phyloP scores from a whole-genome alignment of 2,113 vertebrate genomes.

The Pao palembangensis region DNA sequence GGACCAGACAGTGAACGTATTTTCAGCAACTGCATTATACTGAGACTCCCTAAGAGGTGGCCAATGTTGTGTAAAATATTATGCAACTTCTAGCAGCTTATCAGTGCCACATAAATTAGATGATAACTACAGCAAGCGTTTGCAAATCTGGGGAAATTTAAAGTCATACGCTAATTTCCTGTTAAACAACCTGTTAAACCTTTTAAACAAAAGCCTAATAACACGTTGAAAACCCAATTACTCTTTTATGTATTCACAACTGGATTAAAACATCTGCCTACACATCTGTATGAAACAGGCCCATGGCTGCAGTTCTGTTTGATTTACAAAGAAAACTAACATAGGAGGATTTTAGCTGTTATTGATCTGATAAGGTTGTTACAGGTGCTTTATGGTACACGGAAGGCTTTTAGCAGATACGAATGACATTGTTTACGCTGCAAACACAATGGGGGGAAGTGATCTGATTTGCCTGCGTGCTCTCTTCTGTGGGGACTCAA shows the following conservation, averaged over 20 bases:
- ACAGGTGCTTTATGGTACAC: conserved; percentile 31
- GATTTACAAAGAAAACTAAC: conserved; percentile 17
- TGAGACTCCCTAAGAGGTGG: no score
- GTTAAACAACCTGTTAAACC: neutral
- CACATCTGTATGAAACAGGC: neutral
- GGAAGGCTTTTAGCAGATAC: conserved; percentile 40
- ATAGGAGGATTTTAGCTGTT: conserved; percentile 12
- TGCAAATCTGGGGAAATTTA: no score
- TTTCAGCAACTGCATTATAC: no score
- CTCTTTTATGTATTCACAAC: neutral
- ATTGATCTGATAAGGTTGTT: conserved; percentile 34
- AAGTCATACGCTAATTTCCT: no score
- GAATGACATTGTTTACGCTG: conserved; percentile 41
- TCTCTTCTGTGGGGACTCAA: conserved; percentile 37
- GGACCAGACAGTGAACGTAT: no score
- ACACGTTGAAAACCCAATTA: neutral
- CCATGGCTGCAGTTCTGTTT: neutral
- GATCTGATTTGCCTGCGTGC: conserved; percentile 51
- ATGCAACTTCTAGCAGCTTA: no score
- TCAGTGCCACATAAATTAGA: no score
- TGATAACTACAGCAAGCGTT: no score
- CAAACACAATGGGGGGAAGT: conserved; percentile 40
- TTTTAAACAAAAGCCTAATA: neutral
- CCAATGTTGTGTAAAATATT: no score
- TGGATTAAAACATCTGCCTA: neutral